phyloP scores from a whole-genome alignment of 2,113 vertebrate genomes.

The Ptychochromis oligacanthus region DNA sequence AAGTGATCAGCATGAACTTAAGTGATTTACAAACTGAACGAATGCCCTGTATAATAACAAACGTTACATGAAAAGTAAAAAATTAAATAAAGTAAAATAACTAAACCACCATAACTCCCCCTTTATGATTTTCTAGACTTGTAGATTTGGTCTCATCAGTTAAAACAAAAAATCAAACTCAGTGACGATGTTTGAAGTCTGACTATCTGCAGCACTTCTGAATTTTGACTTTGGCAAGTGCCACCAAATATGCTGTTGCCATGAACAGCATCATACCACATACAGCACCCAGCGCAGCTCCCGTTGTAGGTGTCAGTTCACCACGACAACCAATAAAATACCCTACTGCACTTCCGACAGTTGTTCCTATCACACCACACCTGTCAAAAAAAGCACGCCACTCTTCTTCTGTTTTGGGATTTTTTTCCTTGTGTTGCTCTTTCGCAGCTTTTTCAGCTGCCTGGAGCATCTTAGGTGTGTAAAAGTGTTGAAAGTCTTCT shows the following conservation, averaged over 20 bases:
- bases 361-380: background rate
- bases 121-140: background rate
- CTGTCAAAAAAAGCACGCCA: background rate
- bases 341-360: accelerated
- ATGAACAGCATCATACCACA: accelerated
- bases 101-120: too few species aligned
- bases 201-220: accelerated
- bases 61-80: background rate
- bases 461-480: background rate
- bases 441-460: background rate
- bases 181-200: background rate
- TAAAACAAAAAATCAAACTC: background rate
- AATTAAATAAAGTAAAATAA: background rate
- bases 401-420: accelerated
- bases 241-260: background rate
- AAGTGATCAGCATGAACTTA: background rate
- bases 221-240: too few species aligned
- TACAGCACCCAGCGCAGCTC: background rate
- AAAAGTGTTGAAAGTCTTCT: accelerated
- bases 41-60: background rate
- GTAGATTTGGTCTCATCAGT: background rate
- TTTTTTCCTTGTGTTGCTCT: background rate
- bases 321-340: background rate
- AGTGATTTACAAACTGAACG: background rate
- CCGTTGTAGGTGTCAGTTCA: background rate